Evolutionary conservation across 1,140 invertebrate species (phyloP), one percentile per base, ranked within the genome.

Genomic region (Danaus plexippus): DNA sequence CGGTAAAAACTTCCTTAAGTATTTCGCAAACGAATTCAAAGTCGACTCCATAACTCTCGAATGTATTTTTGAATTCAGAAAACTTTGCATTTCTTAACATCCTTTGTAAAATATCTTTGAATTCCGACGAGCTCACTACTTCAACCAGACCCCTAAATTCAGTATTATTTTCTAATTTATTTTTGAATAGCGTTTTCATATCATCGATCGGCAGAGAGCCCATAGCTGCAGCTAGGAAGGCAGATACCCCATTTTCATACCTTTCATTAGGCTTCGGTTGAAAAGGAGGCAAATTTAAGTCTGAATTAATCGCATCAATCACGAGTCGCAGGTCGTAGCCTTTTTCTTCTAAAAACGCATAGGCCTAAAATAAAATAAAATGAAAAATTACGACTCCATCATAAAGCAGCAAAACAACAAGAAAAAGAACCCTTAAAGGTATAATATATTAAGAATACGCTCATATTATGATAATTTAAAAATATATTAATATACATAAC

Each of bases 21-120:
- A 71, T 43, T 46, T 40, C 43, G 54, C 63, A 73, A 11, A 75
- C 11, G 43, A 52, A 47, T 9, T 57, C 48, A 32, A 71, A 71
- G 53, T 72, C 63, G 11, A 73, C 64, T n/a, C 70, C 72, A 22
- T 67, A 67, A 50, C 47, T 51, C 61, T 68, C 64, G 13, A 71
- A 68, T 12, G 52, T 59, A 4, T 13, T 47, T 13, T 68, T 72
- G 22, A 68, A 57, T 40, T 62, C 61, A n/a, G 46, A 46, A 49
- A 75, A 62, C 48, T 70, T 65, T 18, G 63, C 61, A 55, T 67
- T 72, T 10, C 54, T 12, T 4, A 51, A 53, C 54, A 72, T 54
- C 43, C 57, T 66, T 50, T 58, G 56, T 43, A 71, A 18, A 45
- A 75, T 73, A n/a, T 58, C 47, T 32, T 63, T 50, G 61, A 73